Evolutionary conservation across 2,797 vertebrate species (phyloP), one percentile per base, ranked within the genome.

Genomic region (Cryptoblepharus egeriae): DNA sequence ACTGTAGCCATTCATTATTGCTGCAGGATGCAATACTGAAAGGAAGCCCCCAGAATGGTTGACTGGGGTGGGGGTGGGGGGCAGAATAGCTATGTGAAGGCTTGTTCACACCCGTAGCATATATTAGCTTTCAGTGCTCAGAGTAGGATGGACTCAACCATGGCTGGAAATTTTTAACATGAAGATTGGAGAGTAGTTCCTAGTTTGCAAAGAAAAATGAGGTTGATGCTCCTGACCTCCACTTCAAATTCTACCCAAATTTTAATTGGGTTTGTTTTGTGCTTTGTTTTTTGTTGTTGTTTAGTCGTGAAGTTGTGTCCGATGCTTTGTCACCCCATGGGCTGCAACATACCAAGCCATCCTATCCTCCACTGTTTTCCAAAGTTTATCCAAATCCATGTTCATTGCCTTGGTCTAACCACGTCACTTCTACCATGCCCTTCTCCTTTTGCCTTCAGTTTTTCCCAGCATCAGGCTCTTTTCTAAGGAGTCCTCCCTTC

Each of bases 1-100:
- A 79, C 65, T 77, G 76, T 7, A 88, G 58, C 0, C 0, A 84
- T 84, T 92, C 72, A 72, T 82, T 85, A 83, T 32, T 35, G 22
- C 0, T 0, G 81, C 35, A 1, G 69, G 90, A 84, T 61, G 52
- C 88, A 69, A 84, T 68, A 57, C 83, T 83, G 75, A 42, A 77
- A 86, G 91, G 77, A 89, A 80, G 15, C 12, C 70, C n/a, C 37
- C 20, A 72, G 39, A 63, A 12, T 8, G 79, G 89, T 79, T 26
- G 58, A 60, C 8, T 55, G 81, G 81, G 42, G 39, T 28, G 74
- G 75, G 49, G 79, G 77, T 26, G 30, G 5, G 79, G 89, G 30
- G 78, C 80, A 32, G 7, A 60, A 13, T 4, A 79, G 78, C 68
- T 20, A 52, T 35, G 77, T 24, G 76, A 82, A 83, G 69, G 45